Percentiles rank a stretch among this genome's conserved stretches.
These are phyloP conservation scores for Mohoua ochrocephala DNA, from an alignment of 2,113 vertebrate genomes.

Conservation along the genomic window DNA sequence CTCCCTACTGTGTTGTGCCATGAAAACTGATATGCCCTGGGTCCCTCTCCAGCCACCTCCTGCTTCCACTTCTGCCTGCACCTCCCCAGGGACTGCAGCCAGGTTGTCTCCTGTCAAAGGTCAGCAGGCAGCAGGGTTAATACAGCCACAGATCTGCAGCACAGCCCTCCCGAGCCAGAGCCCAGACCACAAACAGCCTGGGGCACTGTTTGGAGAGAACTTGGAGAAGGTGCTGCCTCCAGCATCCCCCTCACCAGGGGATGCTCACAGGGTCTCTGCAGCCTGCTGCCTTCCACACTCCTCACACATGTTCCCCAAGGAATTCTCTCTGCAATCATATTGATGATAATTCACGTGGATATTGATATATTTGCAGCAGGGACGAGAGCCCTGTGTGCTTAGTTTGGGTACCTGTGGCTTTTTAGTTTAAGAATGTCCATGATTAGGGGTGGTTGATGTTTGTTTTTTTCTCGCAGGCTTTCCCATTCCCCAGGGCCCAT, in stretches of 20 bases:
- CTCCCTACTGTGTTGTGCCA: background rate
- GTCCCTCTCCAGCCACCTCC: background rate
- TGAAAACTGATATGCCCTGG: background rate
- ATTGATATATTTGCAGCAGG: background rate
- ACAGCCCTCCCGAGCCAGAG: background rate
- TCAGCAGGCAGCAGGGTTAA: background rate
- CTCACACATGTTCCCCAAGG: background rate
- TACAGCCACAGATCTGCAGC: background rate
- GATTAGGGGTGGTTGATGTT: background rate
- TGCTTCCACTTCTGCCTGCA: background rate
- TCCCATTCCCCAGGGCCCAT: background rate
- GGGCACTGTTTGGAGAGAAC: background rate
- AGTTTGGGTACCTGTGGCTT: background rate
- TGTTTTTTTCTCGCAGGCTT: background rate
- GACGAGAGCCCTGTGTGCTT: background rate
- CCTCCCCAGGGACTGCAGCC: background rate
- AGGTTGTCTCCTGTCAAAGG: background rate
- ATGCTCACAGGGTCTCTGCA: background rate
- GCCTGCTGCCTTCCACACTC: fast-evolving
- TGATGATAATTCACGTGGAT: background rate
- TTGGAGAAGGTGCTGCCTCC: background rate
- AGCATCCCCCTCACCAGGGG: background rate
- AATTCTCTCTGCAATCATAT: background rate
- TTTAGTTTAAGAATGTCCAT: background rate
- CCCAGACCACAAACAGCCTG: background rate